Conservation (phyloP, 2,888 invertebrate genomes). For the Lamproptera curius region DNA sequence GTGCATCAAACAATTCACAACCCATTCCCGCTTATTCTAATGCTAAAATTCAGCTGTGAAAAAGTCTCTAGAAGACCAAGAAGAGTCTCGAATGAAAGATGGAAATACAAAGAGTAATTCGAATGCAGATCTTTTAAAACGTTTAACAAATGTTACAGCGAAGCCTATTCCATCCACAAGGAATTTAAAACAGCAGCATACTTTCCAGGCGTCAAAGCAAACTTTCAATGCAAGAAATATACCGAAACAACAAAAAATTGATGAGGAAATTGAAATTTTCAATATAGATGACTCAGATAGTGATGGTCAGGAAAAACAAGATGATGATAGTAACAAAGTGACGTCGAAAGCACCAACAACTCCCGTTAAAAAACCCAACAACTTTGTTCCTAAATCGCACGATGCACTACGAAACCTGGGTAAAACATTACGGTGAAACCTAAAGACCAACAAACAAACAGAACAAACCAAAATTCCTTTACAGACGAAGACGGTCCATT, state of each 20-base stretch:
- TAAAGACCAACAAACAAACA: slow-evolving; percentile 25
- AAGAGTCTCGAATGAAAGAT: slow-evolving; percentile 22
- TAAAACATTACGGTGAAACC: slow-evolving; percentile 53
- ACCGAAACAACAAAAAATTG: slow-evolving; percentile 33
- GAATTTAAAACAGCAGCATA: slow-evolving; percentile 26
- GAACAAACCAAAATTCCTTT: slow-evolving; percentile 14
- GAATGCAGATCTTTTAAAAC: slow-evolving; percentile 45
- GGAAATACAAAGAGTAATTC: slow-evolving; percentile 28
- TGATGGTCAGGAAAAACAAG: slow-evolving; percentile 38
- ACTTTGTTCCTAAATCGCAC: slow-evolving; percentile 22
- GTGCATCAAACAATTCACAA: slow-evolving; percentile 17
- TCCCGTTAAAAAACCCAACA: slow-evolving; percentile 17
- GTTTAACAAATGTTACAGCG: slow-evolving; percentile 50
- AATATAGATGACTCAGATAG: slow-evolving; percentile 67
- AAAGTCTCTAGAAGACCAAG: slow-evolving; percentile 19
- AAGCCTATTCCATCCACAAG: slow-evolving; percentile 35
- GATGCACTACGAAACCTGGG: slow-evolving; percentile 44
- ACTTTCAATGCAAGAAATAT: slow-evolving; percentile 29
- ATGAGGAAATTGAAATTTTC: slow-evolving; percentile 57
- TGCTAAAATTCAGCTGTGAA: slow-evolving; percentile 24
- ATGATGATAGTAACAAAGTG: slow-evolving; percentile 14
- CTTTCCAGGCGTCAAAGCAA: slow-evolving; percentile 21
- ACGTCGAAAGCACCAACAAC: slow-evolving; percentile 21
- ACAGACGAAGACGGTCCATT: slow-evolving; percentile 12
- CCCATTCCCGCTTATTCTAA: slow-evolving; percentile 11